phyloP scores from a whole-genome alignment of 2,113 vertebrate genomes.

The Talpa occidentalis region DNA sequence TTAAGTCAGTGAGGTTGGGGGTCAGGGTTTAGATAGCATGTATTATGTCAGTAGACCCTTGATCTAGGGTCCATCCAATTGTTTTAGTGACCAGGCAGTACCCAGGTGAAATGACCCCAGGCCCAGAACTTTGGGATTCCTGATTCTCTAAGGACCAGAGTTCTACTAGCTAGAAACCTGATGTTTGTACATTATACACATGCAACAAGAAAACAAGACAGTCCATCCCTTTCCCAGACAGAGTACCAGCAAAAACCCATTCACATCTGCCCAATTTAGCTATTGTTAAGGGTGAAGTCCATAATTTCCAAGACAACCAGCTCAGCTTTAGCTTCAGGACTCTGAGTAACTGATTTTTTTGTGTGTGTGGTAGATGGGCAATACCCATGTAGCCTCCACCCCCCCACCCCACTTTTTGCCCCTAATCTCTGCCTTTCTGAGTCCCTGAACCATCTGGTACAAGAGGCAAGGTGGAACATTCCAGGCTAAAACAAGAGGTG shows the following conservation, averaged over 20 bases:
- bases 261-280: not conserved
- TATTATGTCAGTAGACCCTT: not conserved
- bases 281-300: not conserved
- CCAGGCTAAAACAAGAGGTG: not conserved
- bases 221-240: not conserved
- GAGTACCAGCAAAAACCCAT: not conserved
- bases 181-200: not conserved
- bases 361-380: not conserved
- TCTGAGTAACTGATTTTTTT: not conserved
- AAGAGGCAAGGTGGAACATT: not conserved
- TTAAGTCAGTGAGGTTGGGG: not conserved
- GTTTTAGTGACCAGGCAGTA: not conserved
- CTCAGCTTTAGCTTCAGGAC: not conserved
- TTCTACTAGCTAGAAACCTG: slow-evolving; percentile 7
- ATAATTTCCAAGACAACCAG: slow-evolving; percentile 33
- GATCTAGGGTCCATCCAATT: not conserved
- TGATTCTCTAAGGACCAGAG: not conserved
- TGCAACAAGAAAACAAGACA: not conserved
- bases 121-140: not conserved
- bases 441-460: not conserved
- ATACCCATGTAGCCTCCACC: not conserved
- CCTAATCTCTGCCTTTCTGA: not conserved
- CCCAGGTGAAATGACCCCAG: not conserved
- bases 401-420: not conserved
- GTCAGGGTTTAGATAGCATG: not conserved